These are phyloP conservation scores for Pasiphila rectangulata DNA, from an alignment of 2,888 invertebrate genomes.

Conservation along the genomic window DNA sequence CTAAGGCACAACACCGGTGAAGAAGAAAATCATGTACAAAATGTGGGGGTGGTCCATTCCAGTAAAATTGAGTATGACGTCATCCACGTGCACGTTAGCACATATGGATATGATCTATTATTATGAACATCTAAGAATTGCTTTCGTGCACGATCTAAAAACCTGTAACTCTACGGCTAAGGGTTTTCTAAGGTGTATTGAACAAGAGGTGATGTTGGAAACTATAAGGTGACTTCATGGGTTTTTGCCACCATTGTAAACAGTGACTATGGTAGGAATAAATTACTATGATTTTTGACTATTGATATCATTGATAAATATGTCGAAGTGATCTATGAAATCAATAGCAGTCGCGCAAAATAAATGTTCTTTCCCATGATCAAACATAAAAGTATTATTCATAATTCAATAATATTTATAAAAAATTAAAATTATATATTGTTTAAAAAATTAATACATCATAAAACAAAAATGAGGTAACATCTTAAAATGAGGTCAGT, in stretches of 20 bases:
- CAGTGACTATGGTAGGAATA: conserved; percentile 49
- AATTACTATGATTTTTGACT: conserved; percentile 48
- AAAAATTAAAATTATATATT: too few species aligned
- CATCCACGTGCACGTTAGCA: conserved; percentile 39
- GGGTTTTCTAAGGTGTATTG: conserved; percentile 28
- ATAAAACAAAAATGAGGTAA: too few species aligned
- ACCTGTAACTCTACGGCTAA: conserved; percentile 6
- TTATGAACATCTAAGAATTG: conserved; percentile 19
- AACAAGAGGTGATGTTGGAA: conserved; percentile 31
- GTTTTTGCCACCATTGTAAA: conserved; percentile 38
- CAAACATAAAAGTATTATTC: conserved; percentile 25
- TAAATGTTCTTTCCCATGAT: conserved; percentile 35
- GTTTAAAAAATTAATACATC: too few species aligned
- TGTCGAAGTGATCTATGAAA: conserved; percentile 22
- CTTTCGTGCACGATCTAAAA: conserved; percentile 40
- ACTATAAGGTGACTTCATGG: conserved; percentile 40
- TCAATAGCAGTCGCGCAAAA: conserved; percentile 34
- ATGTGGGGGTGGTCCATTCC: conserved; percentile 24
- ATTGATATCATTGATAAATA: conserved; percentile 36
- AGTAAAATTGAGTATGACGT: conserved; percentile 18
- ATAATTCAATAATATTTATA: too few species aligned
- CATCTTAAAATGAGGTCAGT: too few species aligned
- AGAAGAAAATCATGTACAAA: conserved; percentile 25
- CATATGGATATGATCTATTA: conserved; percentile 37
- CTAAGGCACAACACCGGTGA: conserved; percentile 14